A percentile compares a stretch with the other conserved stretches of the same genome.
phyloP scores from a whole-genome alignment of 1,140 invertebrate species.

The Drosophila kepulauana region DNA sequence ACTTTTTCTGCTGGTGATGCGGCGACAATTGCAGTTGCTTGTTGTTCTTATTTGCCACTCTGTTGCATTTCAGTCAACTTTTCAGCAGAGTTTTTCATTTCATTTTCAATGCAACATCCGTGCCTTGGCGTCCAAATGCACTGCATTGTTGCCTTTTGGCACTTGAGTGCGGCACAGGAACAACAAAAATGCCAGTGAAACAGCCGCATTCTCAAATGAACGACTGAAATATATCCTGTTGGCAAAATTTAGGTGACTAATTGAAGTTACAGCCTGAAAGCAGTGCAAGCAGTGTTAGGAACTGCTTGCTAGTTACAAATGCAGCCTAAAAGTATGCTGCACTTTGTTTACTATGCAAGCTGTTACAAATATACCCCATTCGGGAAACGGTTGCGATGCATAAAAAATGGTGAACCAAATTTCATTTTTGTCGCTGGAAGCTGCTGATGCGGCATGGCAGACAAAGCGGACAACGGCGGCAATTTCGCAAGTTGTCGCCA shows the following conservation, averaged over 20 bases:
- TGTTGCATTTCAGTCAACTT: conserved; percentile 43
- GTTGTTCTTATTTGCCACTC: conserved; percentile 31
- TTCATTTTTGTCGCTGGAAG: conserved; percentile 48
- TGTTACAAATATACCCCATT: conserved; percentile 17
- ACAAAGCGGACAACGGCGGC: conserved; percentile 39
- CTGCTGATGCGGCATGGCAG: conserved; percentile 39
- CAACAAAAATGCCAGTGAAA: conserved; percentile 17
- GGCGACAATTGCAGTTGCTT: conserved; percentile 6
- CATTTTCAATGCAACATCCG: conserved; percentile 41
- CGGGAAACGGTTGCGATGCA: not conserved
- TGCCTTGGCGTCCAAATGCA: conserved; percentile 15
- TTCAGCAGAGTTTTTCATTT: conserved; percentile 52
- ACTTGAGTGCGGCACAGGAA: conserved; percentile 28
- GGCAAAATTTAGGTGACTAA: too few relatives aligned
- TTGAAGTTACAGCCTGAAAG: too few relatives aligned
- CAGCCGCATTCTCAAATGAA: too few relatives aligned
- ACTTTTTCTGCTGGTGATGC: conserved; percentile 17
- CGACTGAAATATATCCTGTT: conserved; percentile 5
- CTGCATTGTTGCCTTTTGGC: conserved; percentile 46
- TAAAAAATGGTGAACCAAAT: conserved; percentile 47
- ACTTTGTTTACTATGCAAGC: not conserved
- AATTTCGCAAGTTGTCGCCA: conserved; percentile 40
- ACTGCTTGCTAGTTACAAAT: not conserved
- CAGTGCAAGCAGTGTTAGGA: not conserved
- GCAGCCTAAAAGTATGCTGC: not conserved